phyloP scores from a whole-genome alignment of 2,113 vertebrate genomes.

The Cochlearius cochlearius region DNA sequence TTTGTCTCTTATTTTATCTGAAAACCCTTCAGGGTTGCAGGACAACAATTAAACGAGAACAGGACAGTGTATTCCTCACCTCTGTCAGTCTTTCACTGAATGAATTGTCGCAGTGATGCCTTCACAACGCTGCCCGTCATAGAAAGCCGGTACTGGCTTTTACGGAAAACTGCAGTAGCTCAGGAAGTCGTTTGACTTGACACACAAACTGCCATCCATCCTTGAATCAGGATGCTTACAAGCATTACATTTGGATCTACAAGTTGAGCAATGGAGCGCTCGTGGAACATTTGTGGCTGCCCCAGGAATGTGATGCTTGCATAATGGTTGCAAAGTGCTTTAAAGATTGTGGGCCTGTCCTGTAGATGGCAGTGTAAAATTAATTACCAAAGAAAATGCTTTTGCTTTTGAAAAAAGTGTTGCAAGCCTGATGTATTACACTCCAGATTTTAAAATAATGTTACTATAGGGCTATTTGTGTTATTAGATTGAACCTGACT shows the following conservation, averaged over 20 bases:
- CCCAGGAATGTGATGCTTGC: background rate
- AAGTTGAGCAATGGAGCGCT: background rate
- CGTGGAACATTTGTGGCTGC: background rate
- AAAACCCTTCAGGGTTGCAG: background rate
- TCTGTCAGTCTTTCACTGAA: background rate
- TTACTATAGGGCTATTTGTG: background rate
- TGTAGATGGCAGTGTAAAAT: slow-evolving; percentile 56
- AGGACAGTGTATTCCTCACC: background rate
- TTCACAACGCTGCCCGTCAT: background rate
- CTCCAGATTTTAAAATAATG: background rate
- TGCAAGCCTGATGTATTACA: background rate
- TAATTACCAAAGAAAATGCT: slow-evolving; percentile 59
- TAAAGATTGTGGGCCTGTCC: slow-evolving; percentile 3
- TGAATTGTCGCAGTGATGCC: background rate
- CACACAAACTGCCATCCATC: background rate
- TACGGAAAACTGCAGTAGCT: background rate
- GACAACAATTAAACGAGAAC: background rate
- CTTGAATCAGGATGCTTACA: background rate
- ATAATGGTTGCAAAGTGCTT: background rate
- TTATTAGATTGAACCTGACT: slow-evolving; percentile 15
- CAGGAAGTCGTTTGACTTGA: background rate
- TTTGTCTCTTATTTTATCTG: background rate
- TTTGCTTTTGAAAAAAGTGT: background rate
- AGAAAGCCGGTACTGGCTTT: background rate
- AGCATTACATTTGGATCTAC: background rate